Evolutionary conservation across 2,113 vertebrate genomes (phyloP).

Genomic region (Scomber scombrus): DNA sequence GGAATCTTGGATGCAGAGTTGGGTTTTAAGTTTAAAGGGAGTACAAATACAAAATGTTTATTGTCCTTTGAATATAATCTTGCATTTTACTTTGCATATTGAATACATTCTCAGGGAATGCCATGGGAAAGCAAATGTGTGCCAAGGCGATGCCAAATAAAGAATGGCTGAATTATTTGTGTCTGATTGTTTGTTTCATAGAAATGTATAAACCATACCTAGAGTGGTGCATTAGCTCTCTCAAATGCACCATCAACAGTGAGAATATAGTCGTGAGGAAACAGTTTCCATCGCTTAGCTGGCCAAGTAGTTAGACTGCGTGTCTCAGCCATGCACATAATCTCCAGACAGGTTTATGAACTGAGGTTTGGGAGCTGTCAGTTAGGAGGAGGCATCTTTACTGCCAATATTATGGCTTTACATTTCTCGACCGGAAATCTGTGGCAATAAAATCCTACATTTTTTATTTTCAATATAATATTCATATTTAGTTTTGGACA

Average conservation of each 20-base stretch:
- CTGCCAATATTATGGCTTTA: conserved; percentile 68
- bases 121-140: conserved; percentile 46
- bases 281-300: conserved; percentile 65
- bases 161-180: conserved; percentile 36
- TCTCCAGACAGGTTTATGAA: conserved; percentile 83
- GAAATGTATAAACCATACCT: conserved; percentile 55
- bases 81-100: conserved; percentile 61
- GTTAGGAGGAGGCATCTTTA: conserved; percentile 82
- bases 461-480: not conserved
- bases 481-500: conserved; percentile 20
- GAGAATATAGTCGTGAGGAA: conserved; percentile 54
- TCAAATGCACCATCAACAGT: conserved; percentile 60
- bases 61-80: conserved; percentile 68
- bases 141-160: conserved; percentile 39
- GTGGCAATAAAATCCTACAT: conserved; percentile 34
- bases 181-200: conserved; percentile 40
- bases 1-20: conserved; percentile 71
- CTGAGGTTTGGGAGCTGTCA: conserved; percentile 81
- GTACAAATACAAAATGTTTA: conserved; percentile 70
- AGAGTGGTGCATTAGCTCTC: conserved; percentile 40
- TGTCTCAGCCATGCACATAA: conserved; percentile 71
- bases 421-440: conserved; percentile 58
- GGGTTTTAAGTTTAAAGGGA: conserved; percentile 68
- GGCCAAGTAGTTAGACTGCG: conserved; percentile 68
- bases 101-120: conserved; percentile 57